phyloP scores from a whole-genome alignment of 2,113 vertebrate species.

The Anser cygnoides region DNA sequence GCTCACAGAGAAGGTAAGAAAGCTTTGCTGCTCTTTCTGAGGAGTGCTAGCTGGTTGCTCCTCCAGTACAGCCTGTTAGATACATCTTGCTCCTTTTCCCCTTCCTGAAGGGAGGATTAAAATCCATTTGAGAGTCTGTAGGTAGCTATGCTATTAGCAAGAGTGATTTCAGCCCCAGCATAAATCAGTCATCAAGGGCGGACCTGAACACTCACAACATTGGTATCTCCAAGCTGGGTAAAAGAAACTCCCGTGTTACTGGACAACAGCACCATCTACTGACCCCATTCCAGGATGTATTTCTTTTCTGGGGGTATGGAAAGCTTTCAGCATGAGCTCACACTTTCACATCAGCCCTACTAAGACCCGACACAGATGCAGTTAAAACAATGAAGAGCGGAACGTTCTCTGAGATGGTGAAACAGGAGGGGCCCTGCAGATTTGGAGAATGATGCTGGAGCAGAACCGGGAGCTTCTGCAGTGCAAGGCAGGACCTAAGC shows the following conservation, averaged over 20 bases:
- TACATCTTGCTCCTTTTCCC: neutral
- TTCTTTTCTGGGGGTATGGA: neutral
- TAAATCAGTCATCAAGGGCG: neutral
- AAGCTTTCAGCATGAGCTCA: neutral
- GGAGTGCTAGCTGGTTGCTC: neutral
- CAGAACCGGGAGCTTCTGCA: rapidly evolving
- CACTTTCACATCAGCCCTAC: neutral
- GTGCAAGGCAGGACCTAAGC: neutral
- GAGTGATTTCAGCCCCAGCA: neutral
- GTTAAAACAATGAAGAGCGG: neutral
- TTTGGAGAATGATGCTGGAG: neutral
- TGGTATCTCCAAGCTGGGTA: neutral
- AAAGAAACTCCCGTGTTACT: neutral
- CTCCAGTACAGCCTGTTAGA: neutral
- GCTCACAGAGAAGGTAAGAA: neutral
- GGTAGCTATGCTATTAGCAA: neutral
- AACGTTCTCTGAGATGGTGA: neutral
- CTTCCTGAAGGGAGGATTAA: neutral
- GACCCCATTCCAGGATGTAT: neutral
- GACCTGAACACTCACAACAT: neutral
- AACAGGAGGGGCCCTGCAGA: neutral
- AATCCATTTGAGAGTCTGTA: neutral
- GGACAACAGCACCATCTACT: constrained; percentile 9
- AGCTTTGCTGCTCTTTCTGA: neutral
- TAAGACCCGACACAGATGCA: neutral